Evolutionary conservation across 2,113 vertebrate genomes (phyloP), one percentile per base, ranked within the genome.

Genomic region (Triplophysa rosa): DNA sequence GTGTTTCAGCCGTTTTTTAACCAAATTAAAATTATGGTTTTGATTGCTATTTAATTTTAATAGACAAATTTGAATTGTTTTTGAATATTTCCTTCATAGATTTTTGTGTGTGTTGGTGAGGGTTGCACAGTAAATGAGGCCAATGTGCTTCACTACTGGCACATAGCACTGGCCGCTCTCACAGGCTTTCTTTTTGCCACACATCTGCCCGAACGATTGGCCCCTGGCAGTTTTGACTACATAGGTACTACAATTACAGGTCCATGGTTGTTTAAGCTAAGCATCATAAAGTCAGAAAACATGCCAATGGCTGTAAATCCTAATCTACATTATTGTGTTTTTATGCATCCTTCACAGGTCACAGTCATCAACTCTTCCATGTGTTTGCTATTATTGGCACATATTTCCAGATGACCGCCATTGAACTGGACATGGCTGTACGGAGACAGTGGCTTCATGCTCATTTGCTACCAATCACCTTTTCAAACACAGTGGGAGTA

Each of bases 331-430:
- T 75, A 4, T 69, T 17, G 0, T 29, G 2, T 21, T 45, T 82
- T 42, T 63, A 1, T 73, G 37, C 80, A 67, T 85, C 86, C 84
- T 81, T 87, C 85, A 0, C 90, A 99, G 97, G 97, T 86, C 95
- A 99, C 93, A 99, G 97, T 87, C 97, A 99, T 83, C 97, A 99
- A 78, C 91, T 99, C 7, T 99, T 98, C 88, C 96, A 99, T 0
- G 86, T 99, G 47, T 97, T 94, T 0, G 94, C 92, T 64, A 89
- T 98, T 84, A 69, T 95, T 1, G 93, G 92, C 78, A 98, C 96
- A 0, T 92, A 94, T 81, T 90, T 96, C 88, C 96, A 99, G 91
- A 93, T 96, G 91, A 92, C 95, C 65, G 95, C 95, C 52, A 72
- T 97, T 9, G 87, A 92, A 47, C 58, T 91, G 87, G 97, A 99